A percentile compares a stretch with the other conserved stretches of the same genome.
These are phyloP conservation scores for Cathartes aura DNA, from an alignment of 2,113 vertebrate genomes.

Conservation along the genomic window DNA sequence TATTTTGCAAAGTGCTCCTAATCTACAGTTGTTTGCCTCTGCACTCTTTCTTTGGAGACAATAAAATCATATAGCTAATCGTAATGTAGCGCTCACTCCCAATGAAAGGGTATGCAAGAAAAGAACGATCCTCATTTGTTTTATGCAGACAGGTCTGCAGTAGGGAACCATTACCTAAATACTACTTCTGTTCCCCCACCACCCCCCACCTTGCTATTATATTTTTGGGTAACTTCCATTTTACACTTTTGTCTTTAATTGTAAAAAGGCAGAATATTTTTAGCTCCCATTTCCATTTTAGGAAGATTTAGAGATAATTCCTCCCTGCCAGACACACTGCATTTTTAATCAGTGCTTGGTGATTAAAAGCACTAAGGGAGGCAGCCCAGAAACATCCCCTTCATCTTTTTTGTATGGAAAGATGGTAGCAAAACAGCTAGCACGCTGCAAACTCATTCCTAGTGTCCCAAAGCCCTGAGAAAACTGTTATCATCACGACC, in stretches of 20 bases:
- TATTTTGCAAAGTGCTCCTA: neutral
- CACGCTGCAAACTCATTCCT: neutral
- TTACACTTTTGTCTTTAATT: neutral
- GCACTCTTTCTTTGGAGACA: neutral
- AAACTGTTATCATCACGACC: rapidly evolving
- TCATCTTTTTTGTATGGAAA: neutral
- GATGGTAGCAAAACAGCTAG: neutral
- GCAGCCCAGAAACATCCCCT: neutral
- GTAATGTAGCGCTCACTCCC: rapidly evolving
- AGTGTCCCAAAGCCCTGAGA: neutral
- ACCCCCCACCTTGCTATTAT: neutral
- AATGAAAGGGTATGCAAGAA: neutral
- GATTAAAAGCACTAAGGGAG: neutral
- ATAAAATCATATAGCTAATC: neutral
- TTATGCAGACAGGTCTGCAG: neutral
- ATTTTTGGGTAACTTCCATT: neutral
- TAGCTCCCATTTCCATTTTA: neutral
- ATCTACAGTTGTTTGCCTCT: neutral
- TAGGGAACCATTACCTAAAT: neutral
- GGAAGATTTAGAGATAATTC: neutral
- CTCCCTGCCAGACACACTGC: neutral
- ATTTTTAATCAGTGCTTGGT: neutral
- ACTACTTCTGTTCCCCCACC: neutral
- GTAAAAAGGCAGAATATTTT: neutral
- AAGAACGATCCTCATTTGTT: neutral